A percentile compares a stretch with the other conserved stretches of the same genome.
Evolutionary conservation across 2,797 vertebrate species (phyloP).

Genomic region (Choloepus didactylus): DNA sequence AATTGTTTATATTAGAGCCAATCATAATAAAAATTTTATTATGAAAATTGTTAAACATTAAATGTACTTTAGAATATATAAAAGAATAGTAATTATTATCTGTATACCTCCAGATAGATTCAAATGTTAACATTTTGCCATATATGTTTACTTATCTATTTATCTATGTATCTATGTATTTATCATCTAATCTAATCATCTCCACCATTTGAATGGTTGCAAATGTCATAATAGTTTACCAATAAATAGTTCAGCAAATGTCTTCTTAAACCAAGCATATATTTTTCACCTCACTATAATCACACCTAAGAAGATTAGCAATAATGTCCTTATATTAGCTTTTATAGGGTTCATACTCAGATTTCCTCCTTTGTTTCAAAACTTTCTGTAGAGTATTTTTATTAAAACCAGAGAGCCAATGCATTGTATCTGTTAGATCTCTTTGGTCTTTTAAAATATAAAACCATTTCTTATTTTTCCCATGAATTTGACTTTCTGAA

Average conservation of each 20-base stretch:
- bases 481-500: not conserved
- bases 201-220: not conserved
- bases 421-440: not conserved
- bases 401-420: not conserved
- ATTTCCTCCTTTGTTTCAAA: not conserved
- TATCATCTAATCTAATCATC: not conserved
- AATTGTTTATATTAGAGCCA: not conserved
- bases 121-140: not conserved
- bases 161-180: not conserved
- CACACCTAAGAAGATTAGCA: not conserved
- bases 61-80: not conserved
- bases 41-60: not conserved
- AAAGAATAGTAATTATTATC: not conserved
- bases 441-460: not conserved
- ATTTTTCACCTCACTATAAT: not conserved
- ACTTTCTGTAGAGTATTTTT: not conserved
- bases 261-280: constrained; percentile 6
- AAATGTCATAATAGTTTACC: not conserved
- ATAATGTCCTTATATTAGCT: not conserved
- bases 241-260: not conserved
- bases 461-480: not conserved
- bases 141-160: not conserved
- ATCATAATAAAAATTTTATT: constrained; percentile 11
- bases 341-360: not conserved
- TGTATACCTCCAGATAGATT: not conserved